Conservation (phyloP, 2,113 vertebrate genomes). For the Corythornis vintsioides region DNA sequence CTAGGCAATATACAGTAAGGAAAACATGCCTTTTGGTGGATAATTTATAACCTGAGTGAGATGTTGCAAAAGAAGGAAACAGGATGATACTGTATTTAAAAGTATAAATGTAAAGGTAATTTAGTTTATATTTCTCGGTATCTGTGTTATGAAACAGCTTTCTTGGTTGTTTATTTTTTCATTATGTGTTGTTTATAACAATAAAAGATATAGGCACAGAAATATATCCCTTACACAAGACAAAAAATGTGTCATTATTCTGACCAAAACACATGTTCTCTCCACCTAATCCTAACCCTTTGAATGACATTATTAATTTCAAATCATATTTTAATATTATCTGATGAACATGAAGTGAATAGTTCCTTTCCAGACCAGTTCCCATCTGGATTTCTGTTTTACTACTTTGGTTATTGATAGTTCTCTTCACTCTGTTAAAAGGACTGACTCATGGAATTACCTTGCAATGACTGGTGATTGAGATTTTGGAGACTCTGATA, state of each 20-base stretch:
- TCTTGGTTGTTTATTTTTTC: not conserved
- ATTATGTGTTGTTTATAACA: not conserved
- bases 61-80: not conserved
- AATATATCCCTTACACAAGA: not conserved
- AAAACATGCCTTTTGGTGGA: accelerated
- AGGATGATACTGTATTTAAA: not conserved
- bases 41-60: not conserved
- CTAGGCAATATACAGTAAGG: not conserved
- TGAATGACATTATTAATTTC: not conserved
- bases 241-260: not conserved
- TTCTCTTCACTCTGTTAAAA: not conserved
- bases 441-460: not conserved
- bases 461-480: not conserved
- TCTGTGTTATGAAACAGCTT: not conserved
- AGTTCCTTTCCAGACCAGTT: not conserved
- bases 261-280: not conserved
- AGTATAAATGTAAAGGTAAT: not conserved
- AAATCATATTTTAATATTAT: not conserved
- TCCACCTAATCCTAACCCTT: not conserved
- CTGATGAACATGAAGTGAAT: not conserved
- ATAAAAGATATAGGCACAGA: not conserved
- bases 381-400: not conserved
- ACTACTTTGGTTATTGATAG: not conserved
- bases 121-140: not conserved
- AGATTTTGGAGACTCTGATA: not conserved